These are phyloP conservation scores for Syngnathus acus DNA, from an alignment of 2,797 vertebrate genomes.

Conservation along the genomic window DNA sequence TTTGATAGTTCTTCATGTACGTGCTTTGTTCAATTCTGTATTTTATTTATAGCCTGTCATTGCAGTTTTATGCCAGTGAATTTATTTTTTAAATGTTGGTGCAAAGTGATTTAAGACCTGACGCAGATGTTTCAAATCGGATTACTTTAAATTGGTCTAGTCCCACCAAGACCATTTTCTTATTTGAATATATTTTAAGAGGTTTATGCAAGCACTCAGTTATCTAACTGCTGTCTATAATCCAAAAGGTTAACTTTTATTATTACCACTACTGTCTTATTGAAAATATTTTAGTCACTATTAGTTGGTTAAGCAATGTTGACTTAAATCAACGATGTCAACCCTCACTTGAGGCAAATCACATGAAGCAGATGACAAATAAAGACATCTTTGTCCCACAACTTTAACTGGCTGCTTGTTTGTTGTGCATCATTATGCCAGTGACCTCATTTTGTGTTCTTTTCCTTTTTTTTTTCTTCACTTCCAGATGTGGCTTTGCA, in stretches of 20 bases:
- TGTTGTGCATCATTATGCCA: not conserved
- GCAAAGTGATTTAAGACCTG: not conserved
- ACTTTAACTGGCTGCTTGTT: not conserved
- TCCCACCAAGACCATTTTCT: not conserved
- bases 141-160: not conserved
- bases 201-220: not conserved
- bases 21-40: not conserved
- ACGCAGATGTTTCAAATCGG: not conserved
- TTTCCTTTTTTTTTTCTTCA: constrained; percentile 4
- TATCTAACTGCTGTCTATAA: not conserved
- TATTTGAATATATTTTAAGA: not conserved
- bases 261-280: not conserved
- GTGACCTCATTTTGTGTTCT: not conserved
- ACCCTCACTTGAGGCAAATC: constrained; percentile 28
- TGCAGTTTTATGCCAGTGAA: not conserved
- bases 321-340: not conserved
- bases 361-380: constrained; percentile 36
- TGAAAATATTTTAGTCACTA: no score
- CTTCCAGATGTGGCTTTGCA: constrained; percentile 91
- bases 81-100: not conserved
- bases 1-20: not conserved
- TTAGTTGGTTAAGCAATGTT: not conserved
- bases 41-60: not conserved
- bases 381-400: constrained; percentile 33
- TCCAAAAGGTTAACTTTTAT: not conserved